A percentile compares a stretch with the other conserved stretches of the same genome.
Conservation (phyloP, 2,113 vertebrate species). For the Trichomycterus rosablanca region DNA sequence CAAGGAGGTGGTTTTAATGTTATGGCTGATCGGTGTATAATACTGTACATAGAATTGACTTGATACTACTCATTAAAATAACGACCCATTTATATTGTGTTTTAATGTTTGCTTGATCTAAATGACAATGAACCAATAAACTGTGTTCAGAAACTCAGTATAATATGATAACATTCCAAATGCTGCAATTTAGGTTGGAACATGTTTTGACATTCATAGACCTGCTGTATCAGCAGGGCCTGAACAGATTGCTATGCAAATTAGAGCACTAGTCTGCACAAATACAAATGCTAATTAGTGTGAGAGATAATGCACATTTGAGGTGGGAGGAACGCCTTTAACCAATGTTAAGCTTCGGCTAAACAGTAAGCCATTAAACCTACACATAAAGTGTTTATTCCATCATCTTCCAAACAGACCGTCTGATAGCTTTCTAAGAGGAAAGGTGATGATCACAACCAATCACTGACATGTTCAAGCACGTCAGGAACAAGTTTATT, state of each 20-base stretch:
- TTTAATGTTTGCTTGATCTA: neutral
- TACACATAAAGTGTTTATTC: constrained; percentile 51
- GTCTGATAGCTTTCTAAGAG: constrained; percentile 43
- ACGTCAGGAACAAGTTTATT: neutral
- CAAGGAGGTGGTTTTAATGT: too few relatives aligned
- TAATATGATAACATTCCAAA: constrained; percentile 6
- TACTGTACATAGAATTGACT: too few relatives aligned
- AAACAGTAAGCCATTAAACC: constrained; percentile 36
- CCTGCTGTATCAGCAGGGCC: constrained; percentile 35
- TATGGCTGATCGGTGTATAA: too few relatives aligned
- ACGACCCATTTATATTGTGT: too few relatives aligned
- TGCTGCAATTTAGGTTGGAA: constrained; percentile 29
- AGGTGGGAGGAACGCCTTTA: constrained; percentile 28
- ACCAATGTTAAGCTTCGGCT: constrained; percentile 26
- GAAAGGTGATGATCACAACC: neutral
- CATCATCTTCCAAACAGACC: constrained; percentile 24
- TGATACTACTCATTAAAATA: too few relatives aligned
- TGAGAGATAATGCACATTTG: constrained; percentile 34
- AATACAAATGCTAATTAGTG: constrained; percentile 46
- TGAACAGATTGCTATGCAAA: constrained; percentile 48
- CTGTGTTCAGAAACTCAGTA: constrained; percentile 8
- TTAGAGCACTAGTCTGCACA: constrained; percentile 40
- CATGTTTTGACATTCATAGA: constrained; percentile 39
- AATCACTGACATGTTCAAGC: neutral
- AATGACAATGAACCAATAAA: constrained; percentile 4